A percentile compares a stretch with the other conserved stretches of the same genome.
phyloP scores from a whole-genome alignment of 2,888 invertebrate genomes.

The Philhelius pedissequus region DNA sequence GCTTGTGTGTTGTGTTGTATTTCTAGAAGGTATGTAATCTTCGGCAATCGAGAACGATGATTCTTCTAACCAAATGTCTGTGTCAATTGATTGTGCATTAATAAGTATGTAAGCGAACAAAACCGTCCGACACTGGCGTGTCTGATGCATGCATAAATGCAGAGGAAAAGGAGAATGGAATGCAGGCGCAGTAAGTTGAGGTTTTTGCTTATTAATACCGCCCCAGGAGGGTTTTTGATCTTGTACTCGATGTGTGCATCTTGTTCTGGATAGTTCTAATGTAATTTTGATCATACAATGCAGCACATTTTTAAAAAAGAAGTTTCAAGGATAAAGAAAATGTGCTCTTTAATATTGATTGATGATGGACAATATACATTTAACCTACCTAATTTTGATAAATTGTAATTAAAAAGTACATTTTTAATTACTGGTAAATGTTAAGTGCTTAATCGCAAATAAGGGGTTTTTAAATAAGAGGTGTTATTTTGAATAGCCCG shows the following conservation, averaged over 20 bases:
- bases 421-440: too few relatives aligned
- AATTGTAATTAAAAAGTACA: too few relatives aligned
- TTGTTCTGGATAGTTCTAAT: conserved; percentile 33
- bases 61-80: conserved; percentile 64
- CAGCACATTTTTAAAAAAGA: conserved; percentile 53
- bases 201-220: conserved; percentile 30
- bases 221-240: conserved; percentile 42
- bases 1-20: too few relatives aligned
- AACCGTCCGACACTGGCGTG: conserved; percentile 3
- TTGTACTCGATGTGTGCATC: background rate
- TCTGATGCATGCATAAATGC: background rate
- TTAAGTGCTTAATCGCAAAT: too few relatives aligned
- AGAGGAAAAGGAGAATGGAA: conserved; percentile 45
- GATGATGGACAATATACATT: background rate
- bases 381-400: background rate
- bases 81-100: conserved; percentile 65
- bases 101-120: conserved; percentile 29
- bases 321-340: background rate
- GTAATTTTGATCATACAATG: conserved; percentile 31
- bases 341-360: background rate
- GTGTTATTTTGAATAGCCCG: too few relatives aligned
- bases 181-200: conserved; percentile 34
- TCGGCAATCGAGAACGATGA: conserved; percentile 46
- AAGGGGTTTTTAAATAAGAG: too few relatives aligned
- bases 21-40: conserved; percentile 47